phyloP scores from a whole-genome alignment of 2,113 vertebrate genomes.

The Oriolus oriolus region DNA sequence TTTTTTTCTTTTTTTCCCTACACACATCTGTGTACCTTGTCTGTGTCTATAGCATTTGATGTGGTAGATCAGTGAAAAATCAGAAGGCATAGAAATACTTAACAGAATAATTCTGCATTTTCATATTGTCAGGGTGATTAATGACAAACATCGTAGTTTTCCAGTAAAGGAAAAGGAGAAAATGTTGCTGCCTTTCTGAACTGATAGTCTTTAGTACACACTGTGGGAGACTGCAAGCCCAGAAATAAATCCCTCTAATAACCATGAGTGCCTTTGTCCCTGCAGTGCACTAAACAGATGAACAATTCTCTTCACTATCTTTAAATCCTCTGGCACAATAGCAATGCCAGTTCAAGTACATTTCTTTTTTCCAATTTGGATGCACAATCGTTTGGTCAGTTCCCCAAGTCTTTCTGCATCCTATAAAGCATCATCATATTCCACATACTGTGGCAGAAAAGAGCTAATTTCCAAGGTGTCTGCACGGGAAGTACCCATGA shows the following conservation, averaged over 20 bases:
- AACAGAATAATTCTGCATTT: background rate
- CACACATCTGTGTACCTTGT: background rate
- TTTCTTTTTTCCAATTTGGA: background rate
- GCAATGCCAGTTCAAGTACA: background rate
- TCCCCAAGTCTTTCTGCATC: background rate
- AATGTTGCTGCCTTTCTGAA: background rate
- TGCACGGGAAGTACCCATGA: background rate
- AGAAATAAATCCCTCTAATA: constrained; percentile 38
- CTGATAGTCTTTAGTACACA: background rate
- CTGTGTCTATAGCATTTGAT: background rate
- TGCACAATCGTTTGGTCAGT: background rate
- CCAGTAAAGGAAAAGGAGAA: background rate
- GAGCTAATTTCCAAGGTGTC: background rate
- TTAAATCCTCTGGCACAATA: background rate
- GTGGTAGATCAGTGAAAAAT: background rate
- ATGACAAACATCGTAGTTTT: background rate
- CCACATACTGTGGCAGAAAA: background rate
- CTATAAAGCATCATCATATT: background rate
- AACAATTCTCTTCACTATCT: background rate
- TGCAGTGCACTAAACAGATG: background rate
- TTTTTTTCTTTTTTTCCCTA: background rate
- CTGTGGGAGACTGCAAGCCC: background rate
- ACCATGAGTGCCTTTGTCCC: background rate
- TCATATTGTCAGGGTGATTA: background rate
- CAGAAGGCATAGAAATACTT: background rate